Base-by-base conservation (phyloP, 2,888 invertebrate genomes). In the Gandaritis pyraliata region DNA sequence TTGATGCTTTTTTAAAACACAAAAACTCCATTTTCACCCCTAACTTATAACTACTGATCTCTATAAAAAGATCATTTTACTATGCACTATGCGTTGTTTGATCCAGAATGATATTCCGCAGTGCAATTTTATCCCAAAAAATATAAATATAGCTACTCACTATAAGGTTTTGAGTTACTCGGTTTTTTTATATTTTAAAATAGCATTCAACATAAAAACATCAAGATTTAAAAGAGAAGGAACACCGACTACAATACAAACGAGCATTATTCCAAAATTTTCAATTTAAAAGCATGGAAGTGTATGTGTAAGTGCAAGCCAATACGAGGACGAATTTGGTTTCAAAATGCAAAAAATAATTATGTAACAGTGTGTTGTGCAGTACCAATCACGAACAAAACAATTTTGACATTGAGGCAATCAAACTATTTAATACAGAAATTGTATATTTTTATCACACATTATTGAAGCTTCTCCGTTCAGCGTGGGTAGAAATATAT, bases 301-400 rank as follows among this genome's bases (percentile, higher is more conserved):
- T 86, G 88, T 86, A 70, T 87, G 90, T 89, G 88, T 86, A 70
- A 87, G 90, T 89, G 90, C 90, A 90, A 90, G 89, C 90, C 88
- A 88, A 89, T 88, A 84, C 82, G 73, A 80, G 83, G 81, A 73
- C 77, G 71, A 75, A 77, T 72, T 71, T 69, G 39, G 48, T 30
- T 39, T 71, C 70, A 72, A 76, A 79, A 83, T 82, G 76, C 81
- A 78, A 74, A 78, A 80, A 75, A 72, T 64, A 68, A 71, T 65
- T 72, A 77, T 72, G 77, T 69, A 75, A 73, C 76, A 73, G 78
- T 66, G 78, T 81, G 41, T 82, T 87, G 88, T 90, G 88, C 88
- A 85, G 78, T 71, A 85, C 83, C 86, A 87, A 86, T 85, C 81
- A 82, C 75, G 81, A 78, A 75, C 68, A 76, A 75, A 78, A 78